Base-by-base conservation (phyloP, 2,113 vertebrate genomes). In the Ia io region DNA sequence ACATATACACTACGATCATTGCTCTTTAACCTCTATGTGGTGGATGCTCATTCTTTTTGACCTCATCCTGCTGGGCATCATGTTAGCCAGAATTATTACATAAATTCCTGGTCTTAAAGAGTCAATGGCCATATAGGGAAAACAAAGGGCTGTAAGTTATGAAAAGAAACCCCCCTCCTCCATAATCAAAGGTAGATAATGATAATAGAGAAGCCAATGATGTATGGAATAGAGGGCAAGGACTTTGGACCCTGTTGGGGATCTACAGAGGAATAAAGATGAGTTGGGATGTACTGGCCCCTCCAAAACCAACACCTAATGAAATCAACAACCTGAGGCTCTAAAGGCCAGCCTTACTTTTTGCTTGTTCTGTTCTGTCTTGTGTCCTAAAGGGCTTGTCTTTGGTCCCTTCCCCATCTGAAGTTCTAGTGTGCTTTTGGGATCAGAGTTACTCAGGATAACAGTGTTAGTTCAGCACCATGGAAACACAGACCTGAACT, bases 1-100 rank as follows among this genome's bases (percentile, higher is more conserved):
- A 5, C 28, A 0, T 30, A 3, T 28, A 20, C 18, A 30, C 28
- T 28, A 8, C 0, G 4, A 0, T 51, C 61, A 18, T 92, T 5
- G 59, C 56, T 49, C 69, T 83, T 25, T n/a, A 40, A 85, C 47
- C 47, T 40, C 3, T 49, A 0, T 25, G 63, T 61, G 35, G 61
- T 65, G 56, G 69, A 63, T 16, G 40, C 30, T 18, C 42, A 23
- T 32, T 20, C 11, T 49, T 30, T 35, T 4, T 14, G 17, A 65
- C 69, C 9, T 65, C 30, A 42, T 63, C 28, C 67, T 84, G 53
- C 49, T 42, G 56, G 28, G 9, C 44, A 79, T 14, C 9, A 9
- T 5, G 32, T 25, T 37, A 76, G 17, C n/a, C 59, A 56, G 84
- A 67, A 73, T 67, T 44, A 53, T 20, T n/a, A 28, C 56, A 16